These are phyloP conservation scores for Orthosia incerta DNA, from an alignment of 2,888 invertebrate genomes.

Conservation along the genomic window DNA sequence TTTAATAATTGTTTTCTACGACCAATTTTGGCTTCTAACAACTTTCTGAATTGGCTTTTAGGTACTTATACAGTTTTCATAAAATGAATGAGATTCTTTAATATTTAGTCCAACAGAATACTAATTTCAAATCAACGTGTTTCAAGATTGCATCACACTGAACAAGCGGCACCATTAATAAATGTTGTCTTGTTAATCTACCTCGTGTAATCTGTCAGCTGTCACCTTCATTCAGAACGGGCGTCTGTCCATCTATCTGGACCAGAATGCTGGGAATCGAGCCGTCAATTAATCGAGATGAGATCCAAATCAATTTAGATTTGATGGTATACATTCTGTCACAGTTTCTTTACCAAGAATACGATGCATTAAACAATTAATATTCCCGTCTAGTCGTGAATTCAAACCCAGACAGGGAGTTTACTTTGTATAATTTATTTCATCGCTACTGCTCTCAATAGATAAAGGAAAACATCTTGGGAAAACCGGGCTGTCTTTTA, in stretches of 20 bases:
- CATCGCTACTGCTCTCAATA: too few species aligned
- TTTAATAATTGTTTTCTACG: too few species aligned
- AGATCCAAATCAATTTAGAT: slow-evolving; percentile 33
- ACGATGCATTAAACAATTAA: neutral
- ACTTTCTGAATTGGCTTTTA: too few species aligned
- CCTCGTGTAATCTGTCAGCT: slow-evolving; percentile 57
- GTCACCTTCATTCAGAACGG: slow-evolving; percentile 51
- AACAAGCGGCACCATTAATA: slow-evolving; percentile 34
- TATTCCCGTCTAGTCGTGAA: neutral
- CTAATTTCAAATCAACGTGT: neutral
- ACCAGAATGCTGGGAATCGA: slow-evolving; percentile 60
- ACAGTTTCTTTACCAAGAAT: neutral
- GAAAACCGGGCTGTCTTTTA: too few species aligned
- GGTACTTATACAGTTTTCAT: too few species aligned
- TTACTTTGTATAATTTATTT: too few species aligned
- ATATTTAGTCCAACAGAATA: neutral
- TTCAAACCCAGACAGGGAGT: neutral
- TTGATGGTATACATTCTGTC: neutral
- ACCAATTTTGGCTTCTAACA: too few species aligned
- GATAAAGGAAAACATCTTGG: too few species aligned
- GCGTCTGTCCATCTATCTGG: slow-evolving; percentile 49
- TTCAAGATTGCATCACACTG: slow-evolving; percentile 44
- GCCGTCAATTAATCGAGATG: slow-evolving; percentile 58
- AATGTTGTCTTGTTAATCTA: slow-evolving; percentile 41
- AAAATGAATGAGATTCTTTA: neutral